A percentile compares a stretch with the other conserved stretches of the same genome.
Evolutionary conservation across 37 sponge, comb jelly and placozoan species (phyloP).

Genomic region (Cliona cf. orientalis): DNA sequence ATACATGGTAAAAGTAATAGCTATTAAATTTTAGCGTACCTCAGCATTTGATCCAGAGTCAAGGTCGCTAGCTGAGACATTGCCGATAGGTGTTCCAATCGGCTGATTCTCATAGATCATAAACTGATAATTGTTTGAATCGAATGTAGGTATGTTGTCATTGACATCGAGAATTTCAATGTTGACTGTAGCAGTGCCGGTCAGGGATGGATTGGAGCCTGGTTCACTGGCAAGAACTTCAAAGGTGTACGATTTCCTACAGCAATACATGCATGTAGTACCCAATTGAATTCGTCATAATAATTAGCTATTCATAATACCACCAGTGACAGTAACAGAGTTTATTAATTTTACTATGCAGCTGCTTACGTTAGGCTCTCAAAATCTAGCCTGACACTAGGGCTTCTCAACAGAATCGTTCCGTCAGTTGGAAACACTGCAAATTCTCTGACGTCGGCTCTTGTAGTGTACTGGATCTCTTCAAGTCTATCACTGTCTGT

Average conservation of each 20-base stretch:
- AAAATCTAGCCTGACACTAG: conserved; percentile 3
- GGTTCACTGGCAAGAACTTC: conserved; percentile 5
- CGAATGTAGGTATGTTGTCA: conserved; percentile 59
- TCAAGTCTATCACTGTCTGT: conserved; percentile 33
- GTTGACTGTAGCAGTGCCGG: conserved; percentile 29
- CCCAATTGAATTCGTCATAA: too few species aligned
- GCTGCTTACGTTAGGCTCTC: too few species aligned
- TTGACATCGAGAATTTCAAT: conserved; percentile 47
- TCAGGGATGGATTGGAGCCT: background rate
- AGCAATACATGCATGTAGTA: background rate
- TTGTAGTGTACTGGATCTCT: background rate
- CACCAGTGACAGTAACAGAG: background rate
- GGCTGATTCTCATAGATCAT: conserved; percentile 35
- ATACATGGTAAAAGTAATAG: too few species aligned
- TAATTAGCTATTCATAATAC: too few species aligned
- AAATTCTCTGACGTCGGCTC: too few species aligned
- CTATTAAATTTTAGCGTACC: conserved; percentile 4
- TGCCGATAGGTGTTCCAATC: conserved; percentile 30
- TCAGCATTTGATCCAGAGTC: conserved; percentile 46
- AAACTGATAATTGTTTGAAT: conserved; percentile 3
- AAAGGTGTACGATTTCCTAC: conserved; percentile 21
- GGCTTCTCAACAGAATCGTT: background rate
- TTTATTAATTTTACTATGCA: conserved; percentile 10
- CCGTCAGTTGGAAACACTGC: background rate
- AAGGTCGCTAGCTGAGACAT: conserved; percentile 56